Evolutionary conservation across 2,113 vertebrate species (phyloP).

Genomic region (Danio rerio): DNA sequence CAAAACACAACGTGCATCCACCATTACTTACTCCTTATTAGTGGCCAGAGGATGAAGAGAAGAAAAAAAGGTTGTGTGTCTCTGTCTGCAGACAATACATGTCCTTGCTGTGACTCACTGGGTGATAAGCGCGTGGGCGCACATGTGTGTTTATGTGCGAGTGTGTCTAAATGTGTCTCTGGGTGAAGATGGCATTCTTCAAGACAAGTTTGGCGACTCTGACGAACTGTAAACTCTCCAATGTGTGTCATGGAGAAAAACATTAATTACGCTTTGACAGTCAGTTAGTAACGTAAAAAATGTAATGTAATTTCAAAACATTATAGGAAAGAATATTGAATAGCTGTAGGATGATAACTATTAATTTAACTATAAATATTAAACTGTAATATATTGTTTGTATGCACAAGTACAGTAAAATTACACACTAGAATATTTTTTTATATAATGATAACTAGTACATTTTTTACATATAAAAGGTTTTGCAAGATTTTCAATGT

Average conservation of each 20-base stretch:
- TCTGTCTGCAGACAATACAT: not conserved
- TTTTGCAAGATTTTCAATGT: too few relatives aligned
- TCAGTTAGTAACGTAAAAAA: too few relatives aligned
- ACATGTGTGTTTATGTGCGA: slow-evolving; percentile 13
- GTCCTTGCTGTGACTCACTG: slow-evolving; percentile 35
- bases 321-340: not conserved
- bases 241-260: slow-evolving; percentile 40
- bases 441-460: too few relatives aligned
- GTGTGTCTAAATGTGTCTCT: slow-evolving; percentile 43
- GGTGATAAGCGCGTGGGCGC: slow-evolving; percentile 8
- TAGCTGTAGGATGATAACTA: not conserved
- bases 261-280: not conserved
- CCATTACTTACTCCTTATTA: not conserved
- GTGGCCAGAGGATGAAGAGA: not conserved
- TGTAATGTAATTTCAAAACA: not conserved
- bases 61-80: not conserved
- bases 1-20: not conserved
- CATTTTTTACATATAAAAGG: too few relatives aligned
- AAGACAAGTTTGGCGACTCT: not conserved
- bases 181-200: slow-evolving; percentile 5
- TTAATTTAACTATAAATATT: too few relatives aligned
- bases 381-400: too few relatives aligned
- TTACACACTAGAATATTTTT: too few relatives aligned
- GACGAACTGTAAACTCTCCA: not conserved
- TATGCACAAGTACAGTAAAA: too few relatives aligned